Evolutionary conservation across 2,797 vertebrate genomes (phyloP).

Genomic region (Crypturellus tataupa): DNA sequence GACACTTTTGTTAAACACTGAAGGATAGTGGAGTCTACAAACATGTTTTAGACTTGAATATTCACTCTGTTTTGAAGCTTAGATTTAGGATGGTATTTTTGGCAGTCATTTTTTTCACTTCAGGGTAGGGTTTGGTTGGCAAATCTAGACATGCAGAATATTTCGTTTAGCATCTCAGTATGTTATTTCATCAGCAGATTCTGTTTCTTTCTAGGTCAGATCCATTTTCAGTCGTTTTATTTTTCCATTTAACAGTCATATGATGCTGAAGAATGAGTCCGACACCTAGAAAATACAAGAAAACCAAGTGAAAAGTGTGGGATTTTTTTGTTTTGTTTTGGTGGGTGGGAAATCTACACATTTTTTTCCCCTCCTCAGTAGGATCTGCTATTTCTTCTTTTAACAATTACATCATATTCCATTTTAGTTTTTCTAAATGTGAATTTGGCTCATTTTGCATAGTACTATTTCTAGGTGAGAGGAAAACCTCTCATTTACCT

Average conservation of each 20-base stretch:
- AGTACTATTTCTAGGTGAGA: background rate
- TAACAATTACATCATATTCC: background rate
- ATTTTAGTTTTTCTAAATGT: background rate
- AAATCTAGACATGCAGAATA: conserved; percentile 4
- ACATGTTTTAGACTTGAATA: background rate
- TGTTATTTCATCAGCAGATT: background rate
- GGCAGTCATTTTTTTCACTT: conserved; percentile 11
- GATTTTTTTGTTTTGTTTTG: no score
- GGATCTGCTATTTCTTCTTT: background rate
- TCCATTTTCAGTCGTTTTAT: background rate
- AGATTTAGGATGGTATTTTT: background rate
- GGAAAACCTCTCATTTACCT: background rate
- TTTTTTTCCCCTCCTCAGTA: background rate
- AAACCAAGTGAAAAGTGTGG: background rate
- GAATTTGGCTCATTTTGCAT: background rate
- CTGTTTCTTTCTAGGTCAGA: background rate
- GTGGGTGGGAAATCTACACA: no score
- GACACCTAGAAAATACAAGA: background rate
- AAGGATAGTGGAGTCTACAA: background rate
- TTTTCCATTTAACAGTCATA: background rate
- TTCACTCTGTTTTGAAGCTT: background rate
- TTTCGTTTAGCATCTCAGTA: conserved; percentile 21
- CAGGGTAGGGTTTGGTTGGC: conserved; percentile 22
- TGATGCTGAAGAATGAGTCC: background rate
- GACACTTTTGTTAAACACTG: background rate